Base-by-base conservation (phyloP, 2,113 vertebrate species). In the Odontophorus gujanensis region DNA sequence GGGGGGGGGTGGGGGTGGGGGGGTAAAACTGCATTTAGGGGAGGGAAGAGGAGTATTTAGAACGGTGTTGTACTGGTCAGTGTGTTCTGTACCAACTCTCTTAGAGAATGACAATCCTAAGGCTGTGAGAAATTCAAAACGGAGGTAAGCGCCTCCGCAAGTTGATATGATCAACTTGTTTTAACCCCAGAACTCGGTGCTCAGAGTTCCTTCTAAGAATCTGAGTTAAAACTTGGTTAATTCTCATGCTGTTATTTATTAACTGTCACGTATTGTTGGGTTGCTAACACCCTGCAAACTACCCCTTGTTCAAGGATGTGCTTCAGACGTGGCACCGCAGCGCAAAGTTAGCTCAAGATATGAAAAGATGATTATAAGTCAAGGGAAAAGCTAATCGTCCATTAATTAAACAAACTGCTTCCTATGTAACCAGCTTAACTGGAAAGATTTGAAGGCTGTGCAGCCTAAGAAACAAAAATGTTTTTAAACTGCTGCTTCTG, bases 41-140 rank as follows among this genome's bases (percentile, higher is more conserved):
- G 69, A 58, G 69, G 78, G 72, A 89, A 75, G 73, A 74, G 59
- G 7, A 57, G 19, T 14, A 42, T 51, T 84, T 85, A 75, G 75
- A 74, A 62, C 7, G 45, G 19, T 26, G 53, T 55, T 84, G 84
- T 94, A 42, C 32, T 32, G 30, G 57, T 76, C 59, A 78, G 48
- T 2, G 43, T 76, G 40, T 85, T 93, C 36, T 66, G 43, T 81
- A 66, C 22, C 34, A 66, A 76, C 30, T 88, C 40, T 62, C 19
- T 76, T 96, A 59, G 55, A 63, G 79, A 50, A 85, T 1, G 89
- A 97, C 95, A 97, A 77, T 97, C 96, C 62, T 90, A 57, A 96
- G 72, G 66, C 87, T 87, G 18, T 22, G 14, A 45, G 89, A 75
- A 69, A 81, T 69, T 82, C 72, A 34, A 34, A 65, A 47, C 34